Evolutionary conservation across 1,140 invertebrate genomes (phyloP).

Genomic region (Metopolophium dirhodum): DNA sequence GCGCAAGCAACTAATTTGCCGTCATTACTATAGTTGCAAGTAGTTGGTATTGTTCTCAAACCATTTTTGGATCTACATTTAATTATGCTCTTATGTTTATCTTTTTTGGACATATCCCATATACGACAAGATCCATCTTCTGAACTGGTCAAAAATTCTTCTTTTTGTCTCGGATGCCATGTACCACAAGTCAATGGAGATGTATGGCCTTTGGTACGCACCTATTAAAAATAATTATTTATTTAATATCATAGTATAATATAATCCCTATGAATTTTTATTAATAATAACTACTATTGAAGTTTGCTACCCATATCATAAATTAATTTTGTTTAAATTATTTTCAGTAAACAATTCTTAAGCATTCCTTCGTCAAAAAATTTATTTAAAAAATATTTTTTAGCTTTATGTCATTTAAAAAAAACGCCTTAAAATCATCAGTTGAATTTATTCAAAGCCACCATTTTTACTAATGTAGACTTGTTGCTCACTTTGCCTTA

Average conservation of each 20-base stretch:
- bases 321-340: neutral
- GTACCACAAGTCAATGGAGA: slow-evolving; percentile 87
- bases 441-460: no score
- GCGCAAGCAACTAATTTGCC: slow-evolving; percentile 88
- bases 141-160: slow-evolving; percentile 94
- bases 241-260: neutral
- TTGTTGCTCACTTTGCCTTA: neutral
- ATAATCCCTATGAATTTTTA: neutral
- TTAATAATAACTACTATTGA: neutral
- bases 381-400: neutral
- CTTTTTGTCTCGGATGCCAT: slow-evolving; percentile 91
- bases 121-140: slow-evolving; percentile 91
- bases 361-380: neutral
- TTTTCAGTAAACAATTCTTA: neutral
- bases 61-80: slow-evolving; percentile 90
- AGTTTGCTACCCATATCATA: neutral
- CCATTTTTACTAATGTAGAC: neutral
- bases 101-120: slow-evolving; percentile 82
- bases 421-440: neutral
- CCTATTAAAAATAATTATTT: neutral
- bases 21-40: slow-evolving; percentile 85
- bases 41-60: slow-evolving; percentile 84
- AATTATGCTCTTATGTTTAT: slow-evolving; percentile 83
- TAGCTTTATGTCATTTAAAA: neutral
- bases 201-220: slow-evolving; percentile 93